These are phyloP conservation scores for Caerostris extrusa DNA, from an alignment of 1,140 invertebrate species.

Conservation along the genomic window DNA sequence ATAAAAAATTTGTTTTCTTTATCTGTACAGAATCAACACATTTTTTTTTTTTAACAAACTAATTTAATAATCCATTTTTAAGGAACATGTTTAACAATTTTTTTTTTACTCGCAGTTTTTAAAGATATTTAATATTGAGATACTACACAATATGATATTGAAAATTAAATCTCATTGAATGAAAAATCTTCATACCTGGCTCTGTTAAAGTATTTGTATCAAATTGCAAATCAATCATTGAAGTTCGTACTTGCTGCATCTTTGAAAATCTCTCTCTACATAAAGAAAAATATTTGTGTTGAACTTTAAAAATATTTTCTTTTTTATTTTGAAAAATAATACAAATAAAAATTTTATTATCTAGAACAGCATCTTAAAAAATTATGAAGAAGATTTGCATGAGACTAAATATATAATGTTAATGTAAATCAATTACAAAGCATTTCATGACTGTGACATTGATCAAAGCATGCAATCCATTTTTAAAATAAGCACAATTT, in stretches of 20 bases:
- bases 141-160: too few relatives aligned
- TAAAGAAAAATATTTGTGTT: background rate
- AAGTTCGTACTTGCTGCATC: constrained; percentile 85
- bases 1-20: too few relatives aligned
- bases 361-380: too few relatives aligned
- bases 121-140: background rate
- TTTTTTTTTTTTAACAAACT: too few relatives aligned
- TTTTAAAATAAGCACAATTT: too few relatives aligned
- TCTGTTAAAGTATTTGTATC: constrained; percentile 86
- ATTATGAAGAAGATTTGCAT: too few relatives aligned
- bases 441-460: background rate
- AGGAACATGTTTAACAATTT: too few relatives aligned
- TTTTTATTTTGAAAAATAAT: background rate
- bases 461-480: too few relatives aligned
- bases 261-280: background rate
- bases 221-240: constrained; percentile 90
- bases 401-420: background rate
- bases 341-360: background rate
- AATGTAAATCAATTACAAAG: too few relatives aligned
- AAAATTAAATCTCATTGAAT: constrained; percentile 7
- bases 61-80: too few relatives aligned
- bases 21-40: too few relatives aligned
- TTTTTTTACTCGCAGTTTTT: background rate
- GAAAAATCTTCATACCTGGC: constrained; percentile 80
- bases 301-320: background rate